Evolutionary conservation across 1,140 invertebrate species (phyloP), one percentile per base, ranked within the genome.

Genomic region (Leptinotarsa defecta): DNA sequence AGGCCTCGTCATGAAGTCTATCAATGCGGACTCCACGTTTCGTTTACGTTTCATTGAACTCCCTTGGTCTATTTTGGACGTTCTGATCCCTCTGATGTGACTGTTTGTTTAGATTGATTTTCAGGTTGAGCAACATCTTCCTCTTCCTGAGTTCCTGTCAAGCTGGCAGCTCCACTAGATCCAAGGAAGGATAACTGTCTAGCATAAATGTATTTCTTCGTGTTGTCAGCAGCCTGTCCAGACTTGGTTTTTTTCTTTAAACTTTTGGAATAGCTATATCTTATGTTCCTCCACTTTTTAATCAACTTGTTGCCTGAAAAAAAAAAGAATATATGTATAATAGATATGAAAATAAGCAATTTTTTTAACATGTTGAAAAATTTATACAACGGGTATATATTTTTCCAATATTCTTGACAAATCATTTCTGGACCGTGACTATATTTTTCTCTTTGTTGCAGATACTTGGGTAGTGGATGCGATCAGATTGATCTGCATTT

Each of bases 121-220:
- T 65, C 17, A 22, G 34, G 3, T 68, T 68, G 49, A 48, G 19
- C 73, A 52, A 34, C 34, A 13, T 74, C 48, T 57, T 74, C 27
- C 13, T 68, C 62, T 48, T 64, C 27, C 2, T 57, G 52, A 57
- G 13, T 34, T 57, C 13, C 34, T 43, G 19, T 13, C 4, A 43
- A 34, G 43, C 57, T 74, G 15, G 61, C n/a, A n/a, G n/a, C 20
- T 2, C n/a, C 62, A 72, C 20, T 52, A 17, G 34, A n/a, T 63
- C 49, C 19, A n/a, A 77, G 34, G 65, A 77, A 68, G 17, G 62
- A 62, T 27, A 74, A 68, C 48, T 74, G 43, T 13, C 15, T 63
- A 52, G 73, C 76, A 71, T 74, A 61, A 52, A 74, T 74, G 52
- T 73, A 27, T 27, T 27, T 27, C 24, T 27, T 27, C 4, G 24